Percentiles rank a stretch among this genome's conserved stretches.
phyloP scores from a whole-genome alignment of 2,113 vertebrate genomes.

The Sclerurus mexicanus region DNA sequence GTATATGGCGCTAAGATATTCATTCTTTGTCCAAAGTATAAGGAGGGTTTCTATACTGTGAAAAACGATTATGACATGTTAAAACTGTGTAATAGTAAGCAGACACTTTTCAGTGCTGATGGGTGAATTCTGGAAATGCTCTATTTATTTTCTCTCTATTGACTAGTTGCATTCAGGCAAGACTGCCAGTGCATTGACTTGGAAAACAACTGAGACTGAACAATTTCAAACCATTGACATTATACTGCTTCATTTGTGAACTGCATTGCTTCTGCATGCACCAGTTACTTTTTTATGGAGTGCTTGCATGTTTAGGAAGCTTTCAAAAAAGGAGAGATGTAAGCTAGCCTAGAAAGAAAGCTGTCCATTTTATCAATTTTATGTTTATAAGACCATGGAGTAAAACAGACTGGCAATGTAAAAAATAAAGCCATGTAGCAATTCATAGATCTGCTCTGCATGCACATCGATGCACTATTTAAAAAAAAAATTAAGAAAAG shows the following conservation, averaged over 20 bases:
- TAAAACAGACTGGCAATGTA: constrained; percentile 9
- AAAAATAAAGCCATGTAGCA: constrained; percentile 17
- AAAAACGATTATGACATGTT: constrained; percentile 86
- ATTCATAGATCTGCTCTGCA: constrained; percentile 16
- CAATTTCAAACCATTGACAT: constrained; percentile 75
- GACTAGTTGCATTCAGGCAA: constrained; percentile 80
- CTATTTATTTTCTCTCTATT: constrained; percentile 80
- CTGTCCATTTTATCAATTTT: constrained; percentile 37
- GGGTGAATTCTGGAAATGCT: constrained; percentile 78
- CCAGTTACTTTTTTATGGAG: constrained; percentile 73
- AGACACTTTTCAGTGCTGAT: constrained; percentile 76
- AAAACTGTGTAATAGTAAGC: constrained; percentile 77
- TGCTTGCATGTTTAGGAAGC: constrained; percentile 65
- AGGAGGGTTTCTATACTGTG: constrained; percentile 68
- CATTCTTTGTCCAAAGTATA: constrained; percentile 63
- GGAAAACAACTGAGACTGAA: constrained; percentile 80
- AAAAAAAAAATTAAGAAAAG: not conserved
- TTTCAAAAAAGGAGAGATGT: constrained; percentile 42
- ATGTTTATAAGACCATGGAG: not conserved
- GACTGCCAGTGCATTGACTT: constrained; percentile 77
- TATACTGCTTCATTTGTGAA: constrained; percentile 73
- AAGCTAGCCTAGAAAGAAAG: constrained; percentile 35
- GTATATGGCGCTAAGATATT: constrained; percentile 70
- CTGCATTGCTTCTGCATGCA: constrained; percentile 64
- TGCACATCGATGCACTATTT: not conserved